Evolutionary conservation across 2,113 vertebrate species (phyloP).

Genomic region (Neodon shergylaensis): DNA sequence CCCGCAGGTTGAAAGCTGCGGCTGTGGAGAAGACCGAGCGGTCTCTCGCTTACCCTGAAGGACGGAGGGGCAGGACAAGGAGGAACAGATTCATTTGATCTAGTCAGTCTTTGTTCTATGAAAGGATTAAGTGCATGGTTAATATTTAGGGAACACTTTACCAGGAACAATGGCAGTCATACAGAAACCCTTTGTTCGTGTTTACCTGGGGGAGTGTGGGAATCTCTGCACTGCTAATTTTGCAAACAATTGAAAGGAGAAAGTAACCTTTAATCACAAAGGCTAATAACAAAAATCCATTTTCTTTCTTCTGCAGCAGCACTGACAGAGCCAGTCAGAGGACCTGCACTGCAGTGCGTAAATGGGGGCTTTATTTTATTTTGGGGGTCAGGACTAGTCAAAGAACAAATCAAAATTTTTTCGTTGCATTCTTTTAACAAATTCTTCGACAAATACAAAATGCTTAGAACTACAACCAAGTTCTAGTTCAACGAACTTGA

Average conservation of each 20-base stretch:
- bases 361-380: background rate
- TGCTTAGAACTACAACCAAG: background rate
- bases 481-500: background rate
- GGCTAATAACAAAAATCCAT: background rate
- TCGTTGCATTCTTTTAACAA: background rate
- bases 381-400: background rate
- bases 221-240: slow-evolving; percentile 19
- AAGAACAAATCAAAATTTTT: slow-evolving; percentile 34
- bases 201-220: background rate
- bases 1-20: background rate
- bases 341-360: background rate
- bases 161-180: background rate
- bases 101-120: background rate
- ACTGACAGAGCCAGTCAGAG: background rate
- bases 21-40: background rate
- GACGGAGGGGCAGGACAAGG: background rate
- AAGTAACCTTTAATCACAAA: background rate
- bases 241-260: background rate
- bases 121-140: background rate
- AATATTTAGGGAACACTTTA: background rate
- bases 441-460: background rate
- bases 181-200: background rate
- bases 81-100: background rate
- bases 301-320: background rate
- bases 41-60: background rate